A percentile compares a stretch with the other conserved stretches of the same genome.
Conservation (phyloP, 35 echinoderm and acorn worm species). For the Holothuria glaberrima region DNA sequence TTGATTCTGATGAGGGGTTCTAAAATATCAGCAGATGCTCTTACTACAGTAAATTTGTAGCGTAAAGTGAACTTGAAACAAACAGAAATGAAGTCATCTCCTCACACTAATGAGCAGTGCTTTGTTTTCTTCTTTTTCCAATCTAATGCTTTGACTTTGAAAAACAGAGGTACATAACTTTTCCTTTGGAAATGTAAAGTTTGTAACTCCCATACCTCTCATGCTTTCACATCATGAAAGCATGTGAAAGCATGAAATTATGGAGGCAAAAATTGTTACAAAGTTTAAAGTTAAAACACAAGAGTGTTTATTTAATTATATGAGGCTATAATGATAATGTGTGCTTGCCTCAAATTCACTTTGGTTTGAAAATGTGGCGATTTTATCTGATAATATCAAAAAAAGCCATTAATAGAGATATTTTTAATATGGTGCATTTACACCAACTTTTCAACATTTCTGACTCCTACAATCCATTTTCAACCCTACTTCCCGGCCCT, state of each 20-base stretch:
- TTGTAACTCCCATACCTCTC: background rate
- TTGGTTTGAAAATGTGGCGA: background rate
- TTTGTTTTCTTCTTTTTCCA: background rate
- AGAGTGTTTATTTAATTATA: background rate
- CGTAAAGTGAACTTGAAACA: background rate
- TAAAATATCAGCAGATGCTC: background rate
- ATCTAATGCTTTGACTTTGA: background rate
- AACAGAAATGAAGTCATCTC: background rate
- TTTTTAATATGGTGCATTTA: no score
- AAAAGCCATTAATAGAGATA: no score
- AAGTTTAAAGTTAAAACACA: background rate
- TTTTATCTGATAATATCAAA: background rate
- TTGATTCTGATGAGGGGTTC: background rate
- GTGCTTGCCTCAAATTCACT: constrained; percentile 8
- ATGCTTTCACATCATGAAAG: background rate
- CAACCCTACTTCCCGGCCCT: no score
- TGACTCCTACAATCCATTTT: no score
- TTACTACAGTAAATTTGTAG: background rate
- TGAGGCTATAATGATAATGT: background rate
- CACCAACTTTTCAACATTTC: no score
- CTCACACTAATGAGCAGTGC: background rate
- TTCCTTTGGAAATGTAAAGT: background rate
- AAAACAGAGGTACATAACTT: background rate
- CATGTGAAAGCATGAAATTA: background rate
- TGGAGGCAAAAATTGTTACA: background rate